phyloP scores from a whole-genome alignment of 2,113 vertebrate genomes.

The Austrofundulus limnaeus region DNA sequence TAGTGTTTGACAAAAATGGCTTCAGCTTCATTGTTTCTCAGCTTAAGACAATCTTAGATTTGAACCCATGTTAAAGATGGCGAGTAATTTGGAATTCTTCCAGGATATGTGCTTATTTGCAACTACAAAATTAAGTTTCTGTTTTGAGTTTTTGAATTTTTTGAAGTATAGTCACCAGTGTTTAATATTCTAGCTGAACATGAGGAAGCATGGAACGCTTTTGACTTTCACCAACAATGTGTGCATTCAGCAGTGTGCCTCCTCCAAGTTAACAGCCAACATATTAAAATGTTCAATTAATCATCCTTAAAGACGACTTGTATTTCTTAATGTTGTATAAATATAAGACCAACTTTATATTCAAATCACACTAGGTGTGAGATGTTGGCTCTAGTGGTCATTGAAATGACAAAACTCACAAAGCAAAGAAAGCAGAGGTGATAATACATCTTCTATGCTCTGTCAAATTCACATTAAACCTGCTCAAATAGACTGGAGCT shows the following conservation, averaged over 20 bases:
- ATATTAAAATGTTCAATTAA: conserved; percentile 64
- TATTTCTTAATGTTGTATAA: conserved; percentile 36
- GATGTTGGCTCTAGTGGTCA: conserved; percentile 54
- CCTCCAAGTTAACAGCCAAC: conserved; percentile 34
- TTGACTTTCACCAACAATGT: conserved; percentile 35
- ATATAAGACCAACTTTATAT: conserved; percentile 58
- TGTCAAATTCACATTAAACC: conserved; percentile 62
- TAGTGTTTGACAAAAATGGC: too few species aligned
- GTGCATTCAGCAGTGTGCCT: conserved; percentile 37
- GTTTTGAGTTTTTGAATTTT: conserved; percentile 27
- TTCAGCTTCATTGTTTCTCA: too few species aligned
- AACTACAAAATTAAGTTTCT: background rate
- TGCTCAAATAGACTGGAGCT: conserved; percentile 52
- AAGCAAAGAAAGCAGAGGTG: conserved; percentile 54
- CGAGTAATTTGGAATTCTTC: too few species aligned
- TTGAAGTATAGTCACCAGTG: too few species aligned
- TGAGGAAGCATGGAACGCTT: conserved; percentile 40
- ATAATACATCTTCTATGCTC: conserved; percentile 66
- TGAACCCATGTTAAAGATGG: too few species aligned
- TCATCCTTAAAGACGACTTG: conserved; percentile 54
- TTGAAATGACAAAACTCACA: conserved; percentile 64
- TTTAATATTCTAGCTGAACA: conserved; percentile 38
- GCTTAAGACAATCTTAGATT: too few species aligned
- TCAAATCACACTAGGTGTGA: conserved; percentile 56
- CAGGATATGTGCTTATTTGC: too few species aligned